Percentiles rank a stretch among this genome's conserved stretches.
Evolutionary conservation across 2,797 vertebrate genomes (phyloP).

Genomic region (Peromyscus nudipes): DNA sequence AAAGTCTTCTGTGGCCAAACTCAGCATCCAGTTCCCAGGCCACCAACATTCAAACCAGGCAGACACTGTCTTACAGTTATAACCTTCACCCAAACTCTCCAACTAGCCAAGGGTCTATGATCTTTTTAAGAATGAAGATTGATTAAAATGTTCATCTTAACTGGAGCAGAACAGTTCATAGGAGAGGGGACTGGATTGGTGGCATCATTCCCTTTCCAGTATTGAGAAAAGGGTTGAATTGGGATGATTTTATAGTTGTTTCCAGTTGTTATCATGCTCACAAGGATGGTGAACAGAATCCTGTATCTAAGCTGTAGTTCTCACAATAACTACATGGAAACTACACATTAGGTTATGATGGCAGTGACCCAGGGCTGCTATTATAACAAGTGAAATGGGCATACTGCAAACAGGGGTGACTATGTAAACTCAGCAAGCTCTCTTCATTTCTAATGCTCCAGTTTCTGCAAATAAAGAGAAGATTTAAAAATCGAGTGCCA

Average conservation of each 20-base stretch:
- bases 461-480: conserved; percentile 30
- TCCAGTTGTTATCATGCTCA: not conserved
- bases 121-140: not conserved
- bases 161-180: not conserved
- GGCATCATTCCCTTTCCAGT: not conserved
- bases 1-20: conserved; percentile 50
- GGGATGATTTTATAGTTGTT: not conserved
- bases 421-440: not conserved
- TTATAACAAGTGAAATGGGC: not conserved
- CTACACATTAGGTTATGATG: not conserved
- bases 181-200: not conserved
- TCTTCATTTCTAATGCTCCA: conserved; percentile 1
- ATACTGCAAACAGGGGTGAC: not conserved
- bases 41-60: not conserved
- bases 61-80: not conserved
- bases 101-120: not conserved
- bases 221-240: not conserved
- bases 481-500: not conserved
- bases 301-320: conserved; percentile 37
- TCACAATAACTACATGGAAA: conserved; percentile 7
- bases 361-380: not conserved
- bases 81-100: not conserved
- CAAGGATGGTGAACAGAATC: not conserved
- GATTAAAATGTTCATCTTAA: not conserved
- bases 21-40: not conserved